Evolutionary conservation across 2,888 invertebrate genomes (phyloP).

Genomic region (Boloria euphrosyne): DNA sequence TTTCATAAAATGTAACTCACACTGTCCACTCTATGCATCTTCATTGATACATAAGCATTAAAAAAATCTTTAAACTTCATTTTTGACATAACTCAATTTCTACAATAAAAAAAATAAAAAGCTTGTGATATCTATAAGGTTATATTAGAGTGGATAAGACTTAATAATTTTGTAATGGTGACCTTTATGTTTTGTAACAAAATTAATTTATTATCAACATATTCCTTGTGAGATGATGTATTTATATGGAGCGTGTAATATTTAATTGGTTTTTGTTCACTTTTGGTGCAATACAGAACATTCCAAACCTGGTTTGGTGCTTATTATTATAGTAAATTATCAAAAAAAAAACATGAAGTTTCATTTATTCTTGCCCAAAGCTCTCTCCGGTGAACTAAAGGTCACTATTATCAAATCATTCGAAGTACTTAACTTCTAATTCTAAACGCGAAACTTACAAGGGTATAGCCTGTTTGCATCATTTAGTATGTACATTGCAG

Average conservation of each 20-base stretch:
- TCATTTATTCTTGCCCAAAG: slow-evolving; percentile 68
- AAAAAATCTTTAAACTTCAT: slow-evolving; percentile 8
- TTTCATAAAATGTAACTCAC: slow-evolving; percentile 7
- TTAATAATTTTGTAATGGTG: slow-evolving; percentile 62
- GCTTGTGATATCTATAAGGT: slow-evolving; percentile 19
- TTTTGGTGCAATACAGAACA: slow-evolving; percentile 79
- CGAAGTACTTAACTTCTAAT: slow-evolving; percentile 20
- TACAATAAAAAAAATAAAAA: slow-evolving; percentile 6
- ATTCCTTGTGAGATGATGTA: slow-evolving; percentile 27
- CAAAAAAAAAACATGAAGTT: slow-evolving; percentile 67
- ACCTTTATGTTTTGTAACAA: slow-evolving; percentile 68
- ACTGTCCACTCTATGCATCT: slow-evolving; percentile 16
- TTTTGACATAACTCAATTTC: slow-evolving; percentile 9
- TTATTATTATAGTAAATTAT: slow-evolving; percentile 77
- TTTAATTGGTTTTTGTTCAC: slow-evolving; percentile 65
- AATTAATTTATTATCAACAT: slow-evolving; percentile 62
- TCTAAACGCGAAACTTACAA: slow-evolving; percentile 1
- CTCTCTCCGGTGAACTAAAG: slow-evolving; percentile 63
- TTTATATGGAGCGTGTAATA: slow-evolving; percentile 53
- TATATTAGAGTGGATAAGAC: slow-evolving; percentile 36
- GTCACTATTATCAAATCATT: slow-evolving; percentile 65
- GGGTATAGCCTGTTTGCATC: neutral
- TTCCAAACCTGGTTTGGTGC: slow-evolving; percentile 81
- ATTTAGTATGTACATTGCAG: slow-evolving; percentile 5
- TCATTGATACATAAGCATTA: slow-evolving; percentile 10